Percentiles rank a stretch among this genome's conserved stretches.
Evolutionary conservation across 2,888 invertebrate genomes (phyloP).

Genomic region (Catocala nupta): DNA sequence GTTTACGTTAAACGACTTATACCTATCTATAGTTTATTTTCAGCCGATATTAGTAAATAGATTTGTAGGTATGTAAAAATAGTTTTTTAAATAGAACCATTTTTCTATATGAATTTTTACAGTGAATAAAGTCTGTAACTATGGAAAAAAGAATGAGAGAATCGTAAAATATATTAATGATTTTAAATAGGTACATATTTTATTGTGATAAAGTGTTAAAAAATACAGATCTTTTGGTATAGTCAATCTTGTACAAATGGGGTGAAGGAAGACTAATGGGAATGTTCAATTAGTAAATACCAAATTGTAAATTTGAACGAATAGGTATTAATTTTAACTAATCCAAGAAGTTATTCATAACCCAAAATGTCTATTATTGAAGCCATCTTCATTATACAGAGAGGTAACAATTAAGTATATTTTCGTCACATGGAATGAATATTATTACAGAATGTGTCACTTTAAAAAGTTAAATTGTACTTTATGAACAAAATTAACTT

Average conservation of each 20-base stretch:
- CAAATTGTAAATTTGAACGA: too few species aligned
- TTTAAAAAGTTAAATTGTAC: constrained; percentile 35
- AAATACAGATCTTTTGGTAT: constrained; percentile 54
- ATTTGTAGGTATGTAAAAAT: constrained; percentile 15
- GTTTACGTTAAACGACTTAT: not conserved
- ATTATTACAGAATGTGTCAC: constrained; percentile 17
- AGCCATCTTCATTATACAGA: too few species aligned
- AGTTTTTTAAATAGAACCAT: constrained; percentile 22
- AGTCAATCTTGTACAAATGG: constrained; percentile 46
- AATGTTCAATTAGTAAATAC: constrained; percentile 27
- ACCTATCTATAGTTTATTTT: constrained; percentile 1
- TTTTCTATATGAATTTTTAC: constrained; percentile 19
- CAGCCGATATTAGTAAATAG: constrained; percentile 12
- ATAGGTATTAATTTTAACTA: too few species aligned
- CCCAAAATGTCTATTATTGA: too few species aligned
- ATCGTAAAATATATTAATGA: constrained; percentile 35
- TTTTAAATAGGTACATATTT: constrained; percentile 34
- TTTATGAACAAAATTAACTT: constrained; percentile 25
- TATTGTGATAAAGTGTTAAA: constrained; percentile 41
- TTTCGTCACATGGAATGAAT: constrained; percentile 14
- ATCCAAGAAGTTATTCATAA: too few species aligned
- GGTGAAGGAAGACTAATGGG: constrained; percentile 46
- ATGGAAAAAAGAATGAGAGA: constrained; percentile 31
- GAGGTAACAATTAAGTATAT: not conserved
- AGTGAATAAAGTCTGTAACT: constrained; percentile 10